Base-by-base conservation (phyloP, 2,797 vertebrate genomes). In the Cryptoblepharus egeriae region DNA sequence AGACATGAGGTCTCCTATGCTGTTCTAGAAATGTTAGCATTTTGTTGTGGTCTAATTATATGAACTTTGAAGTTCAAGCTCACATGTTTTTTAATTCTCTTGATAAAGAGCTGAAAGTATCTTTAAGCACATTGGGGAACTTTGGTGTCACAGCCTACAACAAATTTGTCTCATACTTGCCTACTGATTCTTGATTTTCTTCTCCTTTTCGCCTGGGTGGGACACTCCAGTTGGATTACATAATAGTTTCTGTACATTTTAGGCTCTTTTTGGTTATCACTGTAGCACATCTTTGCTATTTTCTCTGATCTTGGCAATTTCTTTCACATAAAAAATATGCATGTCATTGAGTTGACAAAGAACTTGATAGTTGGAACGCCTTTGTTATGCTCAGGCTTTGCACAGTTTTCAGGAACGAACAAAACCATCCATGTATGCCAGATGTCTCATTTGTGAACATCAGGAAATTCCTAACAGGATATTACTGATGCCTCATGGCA, bases 391-490 rank as follows among this genome's bases (percentile, higher is more conserved):
- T 52, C 81, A 78, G 65, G 72, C 79, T 18, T 60, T 73, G 24
- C n/a, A 61, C 37, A 49, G 9, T 1, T 42, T 76, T 67, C 77
- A 55, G 42, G 82, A 73, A 87, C 67, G 84, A 81, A 82, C 75
- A 68, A 89, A 89, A 73, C n/a, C 67, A 55, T 77, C 70, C 79
- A 61, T 86, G 60, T 84, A 2, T 90, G 69, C 78, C 85, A 90
- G 42, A 83, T 91, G 75, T 87, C 55, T 82, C 39, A 2, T 88
- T 70, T 60, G 5, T 3, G 85, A 76, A 55, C 3, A 37, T 57
- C 8, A 72, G 15, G 72, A 81, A 80, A 74, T 85, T 30, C 42
- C 45, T 67, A 81, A 67, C 74, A 90, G 28, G 55, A 87, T 83
- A 57, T 90, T 67, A 89, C 88, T 77, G 18, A 16, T 79, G 26